These are phyloP conservation scores for Halcyon badia DNA, from an alignment of 2,797 vertebrate species.

Conservation along the genomic window DNA sequence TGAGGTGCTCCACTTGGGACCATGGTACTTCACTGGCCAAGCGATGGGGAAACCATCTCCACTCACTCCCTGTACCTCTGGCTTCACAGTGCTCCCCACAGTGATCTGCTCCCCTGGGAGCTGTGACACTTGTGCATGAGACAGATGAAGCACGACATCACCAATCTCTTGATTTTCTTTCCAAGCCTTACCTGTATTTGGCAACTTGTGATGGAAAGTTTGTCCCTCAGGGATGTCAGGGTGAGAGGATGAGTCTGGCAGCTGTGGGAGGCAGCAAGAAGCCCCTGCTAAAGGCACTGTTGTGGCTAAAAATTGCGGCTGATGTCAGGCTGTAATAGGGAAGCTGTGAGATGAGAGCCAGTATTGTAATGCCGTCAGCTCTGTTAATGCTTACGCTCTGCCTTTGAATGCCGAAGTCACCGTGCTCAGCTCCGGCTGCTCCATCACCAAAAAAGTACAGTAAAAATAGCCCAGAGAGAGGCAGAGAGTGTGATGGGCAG, in stretches of 20 bases:
- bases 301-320: neutral
- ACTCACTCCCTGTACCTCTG: neutral
- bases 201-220: neutral
- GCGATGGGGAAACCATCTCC: neutral
- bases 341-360: neutral
- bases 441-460: neutral
- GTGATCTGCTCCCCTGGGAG: neutral
- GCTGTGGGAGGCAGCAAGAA: neutral
- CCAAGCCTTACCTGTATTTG: neutral
- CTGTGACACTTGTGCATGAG: fast-evolving
- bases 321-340: neutral
- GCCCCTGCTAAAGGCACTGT: neutral
- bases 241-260: neutral
- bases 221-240: neutral
- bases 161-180: neutral
- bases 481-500: neutral
- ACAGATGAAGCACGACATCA: fast-evolving
- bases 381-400: neutral
- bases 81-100: neutral
- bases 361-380: neutral
- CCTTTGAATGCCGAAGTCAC: neutral
- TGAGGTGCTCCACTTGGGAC: neutral
- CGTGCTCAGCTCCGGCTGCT: neutral
- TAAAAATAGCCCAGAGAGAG: neutral
- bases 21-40: fast-evolving